Base-by-base conservation (phyloP, 2,797 vertebrate genomes). In the Spinibarbus caldwelli region DNA sequence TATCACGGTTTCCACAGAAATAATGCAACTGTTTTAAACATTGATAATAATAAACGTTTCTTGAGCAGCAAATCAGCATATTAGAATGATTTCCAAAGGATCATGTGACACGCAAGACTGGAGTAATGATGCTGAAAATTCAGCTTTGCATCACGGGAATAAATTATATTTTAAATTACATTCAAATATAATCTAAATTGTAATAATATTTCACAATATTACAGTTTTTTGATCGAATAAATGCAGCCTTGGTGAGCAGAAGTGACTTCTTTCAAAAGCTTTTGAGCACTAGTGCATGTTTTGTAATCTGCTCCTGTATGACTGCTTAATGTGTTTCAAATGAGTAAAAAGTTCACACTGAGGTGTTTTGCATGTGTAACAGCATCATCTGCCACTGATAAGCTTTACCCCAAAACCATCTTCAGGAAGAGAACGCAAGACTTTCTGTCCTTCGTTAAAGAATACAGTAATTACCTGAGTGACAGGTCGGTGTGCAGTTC, bases 391-490 rank as follows among this genome's bases (percentile, higher is more conserved):
- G 29, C 14, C 31, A 36, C 23, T 31, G 70, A 82, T 8, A 52
- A 41, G 8, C 38, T 36, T 54, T 17, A 49, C 19, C 45, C 47
- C 23, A 84, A 15, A 57, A 78, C 11, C 21, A 84, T 52, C 6
- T 29, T 19, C 19, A 36, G 6, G 7, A 45, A 79, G 72, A 45
- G 17, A 82, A 78, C 0, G 2, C 43, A 45, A 21, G 36, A 66
- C 34, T 14, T 72, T 67, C 17, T 47, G 52, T 80, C 36, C 34
- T 57, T 72, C 54, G 31, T 80, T 73, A 80, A 85, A 76, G 10
- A 73, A 54, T 47, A 68, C 19, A 62, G 57, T 52, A 81, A 84
- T 38, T 47, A 82, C 38, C 66, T 81, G 80, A 82, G 31, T 82
- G 82, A 79, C 47, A 80, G 54, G 45, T 83, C 5, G 41, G 34